A percentile compares a stretch with the other conserved stretches of the same genome.
phyloP scores from a whole-genome alignment of 2,113 vertebrate genomes.

The Lepisosteus oculatus region DNA sequence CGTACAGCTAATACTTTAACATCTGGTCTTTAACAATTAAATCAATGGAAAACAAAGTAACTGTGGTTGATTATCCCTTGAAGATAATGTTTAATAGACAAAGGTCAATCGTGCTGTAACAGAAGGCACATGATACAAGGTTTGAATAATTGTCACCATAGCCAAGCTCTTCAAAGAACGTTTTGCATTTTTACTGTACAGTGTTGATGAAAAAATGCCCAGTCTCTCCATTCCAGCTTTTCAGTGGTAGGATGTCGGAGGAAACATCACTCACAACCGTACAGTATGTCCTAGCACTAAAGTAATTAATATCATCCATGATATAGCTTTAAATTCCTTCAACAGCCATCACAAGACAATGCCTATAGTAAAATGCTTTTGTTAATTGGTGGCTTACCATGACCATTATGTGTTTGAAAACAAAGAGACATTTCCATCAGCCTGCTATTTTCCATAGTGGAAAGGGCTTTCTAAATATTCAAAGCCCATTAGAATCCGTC shows the following conservation, averaged over 20 bases:
- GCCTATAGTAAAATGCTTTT: slow-evolving; percentile 64
- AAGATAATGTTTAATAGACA: too few species aligned
- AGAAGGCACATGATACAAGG: neutral
- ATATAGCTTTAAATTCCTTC: neutral
- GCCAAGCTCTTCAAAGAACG: neutral
- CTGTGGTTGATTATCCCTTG: too few species aligned
- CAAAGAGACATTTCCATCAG: slow-evolving; percentile 36
- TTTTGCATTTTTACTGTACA: neutral
- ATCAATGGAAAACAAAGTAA: too few species aligned
- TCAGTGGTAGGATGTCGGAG: neutral
- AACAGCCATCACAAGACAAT: slow-evolving; percentile 25
- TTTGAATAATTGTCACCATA: neutral
- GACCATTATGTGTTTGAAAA: slow-evolving; percentile 51
- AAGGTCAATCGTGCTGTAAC: neutral
- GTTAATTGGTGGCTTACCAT: slow-evolving; percentile 59
- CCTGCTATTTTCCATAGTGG: slow-evolving; percentile 4
- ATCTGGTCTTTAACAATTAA: too few species aligned
- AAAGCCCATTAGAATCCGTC: slow-evolving; percentile 54
- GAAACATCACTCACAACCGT: neutral
- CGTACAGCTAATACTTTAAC: too few species aligned
- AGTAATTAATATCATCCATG: slow-evolving; percentile 2
- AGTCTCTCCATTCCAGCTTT: neutral
- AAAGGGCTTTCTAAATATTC: slow-evolving; percentile 48
- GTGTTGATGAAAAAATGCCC: neutral
- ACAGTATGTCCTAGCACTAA: neutral